Percentiles rank a stretch among this genome's conserved stretches.
These are phyloP conservation scores for Sminthurides aquaticus DNA, from an alignment of 2,888 invertebrate genomes.

Conservation along the genomic window DNA sequence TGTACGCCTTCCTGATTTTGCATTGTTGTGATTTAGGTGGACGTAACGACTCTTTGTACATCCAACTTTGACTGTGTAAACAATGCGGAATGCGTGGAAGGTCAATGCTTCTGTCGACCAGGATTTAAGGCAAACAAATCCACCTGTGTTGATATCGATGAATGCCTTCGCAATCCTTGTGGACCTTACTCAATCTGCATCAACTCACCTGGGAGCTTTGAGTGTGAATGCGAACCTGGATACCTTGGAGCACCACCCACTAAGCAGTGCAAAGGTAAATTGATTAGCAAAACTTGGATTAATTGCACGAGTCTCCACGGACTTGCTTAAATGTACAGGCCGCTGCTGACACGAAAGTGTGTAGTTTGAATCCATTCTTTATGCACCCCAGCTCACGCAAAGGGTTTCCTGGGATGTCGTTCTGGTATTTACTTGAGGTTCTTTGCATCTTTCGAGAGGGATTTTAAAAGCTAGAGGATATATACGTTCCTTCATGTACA, in stretches of 20 bases:
- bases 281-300: conserved; percentile 5
- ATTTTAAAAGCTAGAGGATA: too few species aligned
- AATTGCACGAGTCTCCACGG: too few species aligned
- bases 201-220: conserved; percentile 71
- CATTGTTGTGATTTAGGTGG: conserved; percentile 54
- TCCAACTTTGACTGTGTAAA: conserved; percentile 85
- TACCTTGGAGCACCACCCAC: conserved; percentile 75
- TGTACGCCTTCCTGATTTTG: neutral
- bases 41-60: conserved; percentile 75
- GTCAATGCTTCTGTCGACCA: conserved; percentile 79
- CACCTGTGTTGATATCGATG: conserved; percentile 71
- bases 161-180: conserved; percentile 64
- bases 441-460: too few species aligned
- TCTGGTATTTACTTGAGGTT: too few species aligned
- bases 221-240: conserved; percentile 73
- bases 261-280: conserved; percentile 61
- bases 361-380: too few species aligned
- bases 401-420: too few species aligned
- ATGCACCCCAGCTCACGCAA: too few species aligned
- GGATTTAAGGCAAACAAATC: conserved; percentile 75
- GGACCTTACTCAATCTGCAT: conserved; percentile 69
- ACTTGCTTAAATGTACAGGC: too few species aligned
- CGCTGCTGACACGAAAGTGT: too few species aligned
- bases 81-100: conserved; percentile 81
- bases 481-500: too few species aligned